Percentiles rank a stretch among this genome's conserved stretches.
These are phyloP conservation scores for Diogma glabrata DNA, from an alignment of 2,888 invertebrate species.

Conservation along the genomic window DNA sequence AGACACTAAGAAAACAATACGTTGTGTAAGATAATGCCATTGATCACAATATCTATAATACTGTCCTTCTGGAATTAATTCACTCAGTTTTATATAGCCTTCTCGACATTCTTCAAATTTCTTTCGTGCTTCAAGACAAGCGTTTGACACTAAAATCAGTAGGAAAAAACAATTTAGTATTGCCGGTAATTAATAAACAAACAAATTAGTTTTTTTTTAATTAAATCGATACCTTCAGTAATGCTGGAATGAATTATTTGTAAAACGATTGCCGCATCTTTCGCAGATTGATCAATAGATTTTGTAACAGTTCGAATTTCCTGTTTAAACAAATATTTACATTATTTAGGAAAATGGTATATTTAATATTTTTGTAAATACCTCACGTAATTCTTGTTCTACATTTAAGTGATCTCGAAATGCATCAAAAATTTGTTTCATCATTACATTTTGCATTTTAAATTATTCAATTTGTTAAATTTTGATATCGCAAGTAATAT, in stretches of 20 bases:
- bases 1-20: conserved; percentile 64
- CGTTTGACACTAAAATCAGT: conserved; percentile 42
- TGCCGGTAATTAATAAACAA: conserved; percentile 9
- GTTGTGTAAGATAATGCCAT: conserved; percentile 74
- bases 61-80: conserved; percentile 59
- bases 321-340: conserved; percentile 13
- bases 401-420: conserved; percentile 66
- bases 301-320: conserved; percentile 19
- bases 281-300: conserved; percentile 64
- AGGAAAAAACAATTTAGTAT: background rate
- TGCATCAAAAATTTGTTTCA: conserved; percentile 52
- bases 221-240: conserved; percentile 46
- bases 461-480: no score
- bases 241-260: conserved; percentile 72
- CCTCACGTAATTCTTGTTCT: conserved; percentile 74
- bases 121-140: conserved; percentile 51
- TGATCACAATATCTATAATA: conserved; percentile 81
- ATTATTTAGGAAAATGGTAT: no score
- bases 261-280: conserved; percentile 66
- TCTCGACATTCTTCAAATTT: conserved; percentile 52
- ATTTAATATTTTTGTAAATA: no score
- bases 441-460: conserved; percentile 41
- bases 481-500: no score
- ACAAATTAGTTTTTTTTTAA: background rate
- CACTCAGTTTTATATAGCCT: conserved; percentile 51